Evolutionary conservation across 2,888 invertebrate species (phyloP), one percentile per base, ranked within the genome.

Genomic region (Oxytorus armatus): DNA sequence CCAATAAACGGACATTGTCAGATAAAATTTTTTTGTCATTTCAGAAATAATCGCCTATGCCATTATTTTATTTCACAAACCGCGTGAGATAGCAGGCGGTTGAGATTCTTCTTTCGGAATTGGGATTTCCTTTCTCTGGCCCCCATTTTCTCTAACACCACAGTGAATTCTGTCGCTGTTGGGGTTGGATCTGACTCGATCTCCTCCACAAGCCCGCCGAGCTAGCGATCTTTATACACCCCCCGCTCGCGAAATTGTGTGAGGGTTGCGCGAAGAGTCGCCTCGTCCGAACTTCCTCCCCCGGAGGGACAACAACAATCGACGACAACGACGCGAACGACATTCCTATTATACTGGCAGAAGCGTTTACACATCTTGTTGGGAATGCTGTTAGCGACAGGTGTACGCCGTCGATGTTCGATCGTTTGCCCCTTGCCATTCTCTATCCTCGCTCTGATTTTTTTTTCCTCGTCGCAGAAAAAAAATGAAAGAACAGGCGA

Each of bases 341-440:
- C 84, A 82, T 83, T 83, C 80, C 84, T 83, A 84, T 83, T 84
- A 84, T 81, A 68, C 77, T 68, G 63, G 65, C 55, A 74, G 79
- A 75, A 69, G 59, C n/a, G 82, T 77, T 83, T 77, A 80, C 81
- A 82, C 82, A 79, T 79, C 76, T 77, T 83, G 82, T 82, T 81
- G 74, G 81, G 75, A 84, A 81, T 29, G 63, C 84, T 82, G 82
- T 76, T 76, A 55, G 82, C 82, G 84, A 84, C 84, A 84, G 84
- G 84, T 83, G 74, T 77, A n/a, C n/a, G n/a, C 82, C 83, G 77
- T 80, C 79, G 79, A 77, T 83, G 82, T 79, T 84, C 74, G 73
- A 82, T 81, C 74, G 74, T 81, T 76, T 73, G 78, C 83, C n/a
- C n/a, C 72, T 77, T 73, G 51, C 72, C 66, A 66, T 74, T 75